Evolutionary conservation across 2,888 invertebrate genomes (phyloP).

Genomic region (Caenorhabditis wallacei): DNA sequence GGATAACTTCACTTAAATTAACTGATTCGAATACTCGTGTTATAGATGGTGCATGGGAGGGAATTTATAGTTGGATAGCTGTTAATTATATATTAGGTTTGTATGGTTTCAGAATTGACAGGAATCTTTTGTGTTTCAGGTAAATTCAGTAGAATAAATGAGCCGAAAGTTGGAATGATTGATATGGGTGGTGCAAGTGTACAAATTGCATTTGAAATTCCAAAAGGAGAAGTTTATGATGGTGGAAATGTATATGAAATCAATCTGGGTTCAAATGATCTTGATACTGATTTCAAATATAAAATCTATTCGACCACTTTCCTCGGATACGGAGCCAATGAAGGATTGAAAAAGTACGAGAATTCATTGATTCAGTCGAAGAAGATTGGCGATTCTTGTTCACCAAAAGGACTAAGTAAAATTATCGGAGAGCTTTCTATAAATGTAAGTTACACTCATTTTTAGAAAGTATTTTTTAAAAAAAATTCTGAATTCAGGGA

Average conservation of each 20-base stretch:
- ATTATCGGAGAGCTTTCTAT: constrained; percentile 17
- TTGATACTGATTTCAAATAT: constrained; percentile 84
- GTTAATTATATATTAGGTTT: constrained; percentile 78
- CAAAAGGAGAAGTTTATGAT: constrained; percentile 63
- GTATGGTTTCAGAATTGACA: neutral
- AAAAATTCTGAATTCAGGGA: constrained; percentile 69
- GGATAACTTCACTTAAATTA: constrained; percentile 84
- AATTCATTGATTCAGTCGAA: constrained; percentile 4
- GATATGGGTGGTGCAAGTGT: constrained; percentile 86
- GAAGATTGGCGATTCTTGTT: constrained; percentile 33
- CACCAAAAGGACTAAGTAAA: constrained; percentile 27
- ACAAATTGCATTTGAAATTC: constrained; percentile 85
- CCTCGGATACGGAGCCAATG: constrained; percentile 86
- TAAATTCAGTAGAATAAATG: constrained; percentile 18
- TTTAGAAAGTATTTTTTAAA: neutral
- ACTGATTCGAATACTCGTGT: constrained; percentile 84
- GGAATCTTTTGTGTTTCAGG: constrained; percentile 1
- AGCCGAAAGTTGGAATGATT: constrained; percentile 85
- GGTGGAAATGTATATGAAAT: constrained; percentile 80
- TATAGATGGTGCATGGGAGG: constrained; percentile 86
- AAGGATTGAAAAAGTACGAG: constrained; percentile 80
- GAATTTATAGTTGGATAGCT: constrained; percentile 86
- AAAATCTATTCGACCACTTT: constrained; percentile 85
- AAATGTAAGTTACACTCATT: constrained; percentile 12
- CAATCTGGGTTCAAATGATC: constrained; percentile 85